Base-by-base conservation (phyloP, 1,140 invertebrate species). In the Drosophila rhopaloa region DNA sequence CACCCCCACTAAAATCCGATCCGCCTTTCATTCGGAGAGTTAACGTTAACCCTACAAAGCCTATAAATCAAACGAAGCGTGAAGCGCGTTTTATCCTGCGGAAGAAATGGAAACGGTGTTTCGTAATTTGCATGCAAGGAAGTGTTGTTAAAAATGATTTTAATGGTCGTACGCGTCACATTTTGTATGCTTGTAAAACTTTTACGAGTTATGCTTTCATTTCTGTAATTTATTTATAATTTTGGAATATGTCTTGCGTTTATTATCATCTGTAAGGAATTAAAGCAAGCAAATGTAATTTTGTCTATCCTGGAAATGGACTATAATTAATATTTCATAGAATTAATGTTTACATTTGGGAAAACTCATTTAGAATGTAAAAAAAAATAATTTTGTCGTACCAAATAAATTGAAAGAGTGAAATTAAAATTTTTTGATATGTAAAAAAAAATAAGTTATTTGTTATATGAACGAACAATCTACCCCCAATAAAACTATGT, bases 31-130 rank as follows among this genome's bases (percentile, higher is more conserved):
- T 48, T 71, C 48, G 50, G 47, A 16, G 40, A 43, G 70, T 76
- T 54, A 32, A 32, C 29, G 29, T 32, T 32, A 66, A 65, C 65
- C 41, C 38, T 35, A 50, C 55, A 24, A 24, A 24, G 79, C 62
- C 67, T 79, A 77, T 86, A 88, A 89, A 86, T 88, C 84, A 88
- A 86, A 83, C 79, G 76, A 83, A 70, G 79, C 83, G 67, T 83
- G 71, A 83, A 76, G 76, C 63, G 54, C 65, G 50, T 62, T 82
- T 88, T 82, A 86, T 85, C 76, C 75, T 67, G 70, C 62, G 43
- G 60, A 68, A 68, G 59, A 32, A 76, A 51, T 46, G 1, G 56
- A 47, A 61, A 58, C 51, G 53, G 50, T 56, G 60, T 78, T 65
- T 59, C 68, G 81, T 79, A 58, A 76, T 88, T 76, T 76, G 68